phyloP scores from a whole-genome alignment of 2,888 invertebrate genomes.

The Standfussiana lucernea region DNA sequence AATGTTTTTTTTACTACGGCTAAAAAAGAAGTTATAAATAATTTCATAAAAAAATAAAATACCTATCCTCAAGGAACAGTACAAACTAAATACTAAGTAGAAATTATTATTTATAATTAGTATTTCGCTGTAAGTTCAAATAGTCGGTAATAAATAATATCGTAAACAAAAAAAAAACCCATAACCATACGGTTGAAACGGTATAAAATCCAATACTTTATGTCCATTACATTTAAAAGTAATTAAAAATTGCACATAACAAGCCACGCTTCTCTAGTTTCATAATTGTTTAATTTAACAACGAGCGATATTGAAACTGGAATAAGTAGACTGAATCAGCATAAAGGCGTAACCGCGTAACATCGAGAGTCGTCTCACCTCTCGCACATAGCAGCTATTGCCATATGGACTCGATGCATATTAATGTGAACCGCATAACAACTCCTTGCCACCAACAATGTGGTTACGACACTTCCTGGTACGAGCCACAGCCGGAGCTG shows the following conservation, averaged over 20 bases:
- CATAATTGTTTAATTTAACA: constrained; percentile 64
- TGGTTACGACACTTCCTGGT: constrained; percentile 86
- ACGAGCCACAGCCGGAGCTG: constrained; percentile 58
- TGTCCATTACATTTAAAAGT: constrained; percentile 30
- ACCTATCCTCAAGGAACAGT: not conserved
- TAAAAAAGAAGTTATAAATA: not conserved
- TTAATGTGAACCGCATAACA: constrained; percentile 83
- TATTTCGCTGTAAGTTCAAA: not conserved
- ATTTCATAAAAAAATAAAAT: not conserved
- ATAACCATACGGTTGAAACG: not conserved
- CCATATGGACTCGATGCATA: constrained; percentile 82
- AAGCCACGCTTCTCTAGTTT: constrained; percentile 55
- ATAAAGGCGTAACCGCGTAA: constrained; percentile 69
- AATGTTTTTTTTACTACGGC: not conserved
- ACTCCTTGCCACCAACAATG: constrained; percentile 79
- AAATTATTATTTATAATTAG: not conserved
- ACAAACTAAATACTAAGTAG: not conserved
- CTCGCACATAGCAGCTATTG: constrained; percentile 72
- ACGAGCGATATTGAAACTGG: constrained; percentile 65
- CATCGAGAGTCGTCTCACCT: constrained; percentile 72
- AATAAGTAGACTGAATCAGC: constrained; percentile 71
- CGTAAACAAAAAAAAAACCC: constrained; percentile 9
- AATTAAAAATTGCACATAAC: constrained; percentile 47
- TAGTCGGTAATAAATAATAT: not conserved
- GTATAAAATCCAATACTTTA: constrained; percentile 14